Conservation (phyloP, 2,113 vertebrate genomes). For the Ahaetulla prasina region DNA sequence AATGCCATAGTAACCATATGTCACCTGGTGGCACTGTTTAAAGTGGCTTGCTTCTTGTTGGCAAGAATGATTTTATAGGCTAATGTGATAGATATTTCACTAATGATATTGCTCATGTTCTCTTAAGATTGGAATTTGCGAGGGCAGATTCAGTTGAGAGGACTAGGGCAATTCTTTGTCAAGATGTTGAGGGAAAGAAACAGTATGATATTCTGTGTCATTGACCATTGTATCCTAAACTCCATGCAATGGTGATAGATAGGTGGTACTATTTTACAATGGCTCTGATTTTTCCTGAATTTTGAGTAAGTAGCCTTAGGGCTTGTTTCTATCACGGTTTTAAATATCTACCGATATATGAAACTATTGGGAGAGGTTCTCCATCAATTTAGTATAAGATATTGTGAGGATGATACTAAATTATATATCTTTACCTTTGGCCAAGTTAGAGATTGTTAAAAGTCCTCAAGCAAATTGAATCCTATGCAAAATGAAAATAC, state of each 20-base stretch:
- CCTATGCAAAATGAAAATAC: background rate
- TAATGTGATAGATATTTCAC: background rate
- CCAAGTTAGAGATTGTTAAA: background rate
- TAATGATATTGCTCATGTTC: background rate
- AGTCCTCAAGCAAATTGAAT: background rate
- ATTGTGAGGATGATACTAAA: background rate
- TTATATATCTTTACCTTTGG: background rate
- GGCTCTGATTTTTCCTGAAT: background rate
- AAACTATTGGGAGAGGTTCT: background rate
- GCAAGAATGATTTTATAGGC: background rate
- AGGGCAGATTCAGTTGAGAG: background rate
- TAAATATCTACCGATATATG: background rate
- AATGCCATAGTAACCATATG: background rate
- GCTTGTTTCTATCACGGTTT: background rate
- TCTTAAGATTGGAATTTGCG: background rate
- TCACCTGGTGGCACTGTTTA: background rate
- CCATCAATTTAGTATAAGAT: background rate
- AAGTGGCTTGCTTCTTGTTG: background rate
- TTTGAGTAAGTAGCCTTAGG: background rate
- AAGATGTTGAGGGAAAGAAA: background rate
- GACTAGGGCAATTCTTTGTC: background rate
- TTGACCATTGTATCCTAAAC: background rate
- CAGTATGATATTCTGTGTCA: background rate
- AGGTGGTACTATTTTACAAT: background rate
- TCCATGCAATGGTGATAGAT: background rate